A percentile compares a stretch with the other conserved stretches of the same genome.
phyloP scores from a whole-genome alignment of 2,113 vertebrate genomes.

The Lutjanus erythropterus region DNA sequence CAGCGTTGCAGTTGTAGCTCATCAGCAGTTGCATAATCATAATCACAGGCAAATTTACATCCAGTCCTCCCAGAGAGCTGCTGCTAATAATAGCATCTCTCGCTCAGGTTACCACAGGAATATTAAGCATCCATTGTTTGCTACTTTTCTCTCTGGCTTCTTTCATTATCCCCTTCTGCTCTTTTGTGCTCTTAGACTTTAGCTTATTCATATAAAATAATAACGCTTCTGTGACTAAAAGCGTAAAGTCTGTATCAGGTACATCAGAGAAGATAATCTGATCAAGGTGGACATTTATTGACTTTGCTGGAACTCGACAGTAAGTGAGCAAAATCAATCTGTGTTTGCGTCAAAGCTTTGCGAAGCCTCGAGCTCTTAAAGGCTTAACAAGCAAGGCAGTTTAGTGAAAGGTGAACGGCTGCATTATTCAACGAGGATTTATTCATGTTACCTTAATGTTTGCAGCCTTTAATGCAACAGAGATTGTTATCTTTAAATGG shows the following conservation, averaged over 20 bases:
- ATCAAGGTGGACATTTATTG: slow-evolving; percentile 54
- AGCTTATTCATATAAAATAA: slow-evolving; percentile 25
- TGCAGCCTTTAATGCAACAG: background rate
- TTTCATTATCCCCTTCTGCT: background rate
- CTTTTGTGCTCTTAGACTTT: background rate
- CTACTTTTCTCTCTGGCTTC: background rate
- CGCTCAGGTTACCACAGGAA: slow-evolving; percentile 58
- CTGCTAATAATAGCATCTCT: slow-evolving; percentile 75
- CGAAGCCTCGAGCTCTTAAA: background rate
- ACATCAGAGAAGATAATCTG: slow-evolving; percentile 29
- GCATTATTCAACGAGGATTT: slow-evolving; percentile 26
- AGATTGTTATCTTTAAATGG: background rate
- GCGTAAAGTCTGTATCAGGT: slow-evolving; percentile 2
- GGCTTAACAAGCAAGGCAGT: slow-evolving; percentile 5
- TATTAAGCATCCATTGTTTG: slow-evolving; percentile 51
- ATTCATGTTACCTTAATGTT: background rate
- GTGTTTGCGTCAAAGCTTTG: slow-evolving; percentile 40
- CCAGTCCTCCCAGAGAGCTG: slow-evolving; percentile 39
- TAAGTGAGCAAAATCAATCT: slow-evolving; percentile 58
- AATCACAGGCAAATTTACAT: slow-evolving; percentile 51
- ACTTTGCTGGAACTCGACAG: slow-evolving; percentile 40
- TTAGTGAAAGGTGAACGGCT: slow-evolving; percentile 18
- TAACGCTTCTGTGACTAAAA: background rate
- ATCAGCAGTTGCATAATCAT: slow-evolving; percentile 47
- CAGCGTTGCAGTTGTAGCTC: slow-evolving; percentile 32